phyloP scores from a whole-genome alignment of 2,888 invertebrate species.

The Cacoxenus indagator region DNA sequence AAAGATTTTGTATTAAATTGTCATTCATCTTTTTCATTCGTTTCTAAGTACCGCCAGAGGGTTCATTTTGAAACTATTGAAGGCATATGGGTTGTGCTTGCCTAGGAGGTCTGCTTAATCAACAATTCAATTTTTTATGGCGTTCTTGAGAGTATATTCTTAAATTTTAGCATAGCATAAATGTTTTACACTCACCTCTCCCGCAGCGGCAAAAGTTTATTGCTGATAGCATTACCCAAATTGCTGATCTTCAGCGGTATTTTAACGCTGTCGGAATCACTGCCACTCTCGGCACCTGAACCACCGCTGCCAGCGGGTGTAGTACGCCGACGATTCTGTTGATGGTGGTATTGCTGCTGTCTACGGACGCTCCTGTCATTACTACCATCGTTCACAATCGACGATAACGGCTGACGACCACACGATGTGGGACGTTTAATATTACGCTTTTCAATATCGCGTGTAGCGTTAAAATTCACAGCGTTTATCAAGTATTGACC shows the following conservation, averaged over 20 bases:
- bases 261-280: slow-evolving; percentile 80
- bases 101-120: too few relatives aligned
- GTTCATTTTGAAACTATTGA: too few relatives aligned
- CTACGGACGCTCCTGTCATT: slow-evolving; percentile 54
- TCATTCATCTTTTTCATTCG: too few relatives aligned
- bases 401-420: slow-evolving; percentile 52
- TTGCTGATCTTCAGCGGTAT: slow-evolving; percentile 76
- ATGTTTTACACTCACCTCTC: slow-evolving; percentile 74
- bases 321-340: slow-evolving; percentile 28
- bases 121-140: too few relatives aligned
- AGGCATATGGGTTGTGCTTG: too few relatives aligned
- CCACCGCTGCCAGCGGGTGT: slow-evolving; percentile 54
- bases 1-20: too few relatives aligned
- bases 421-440: slow-evolving; percentile 66
- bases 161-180: too few relatives aligned
- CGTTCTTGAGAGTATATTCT: too few relatives aligned
- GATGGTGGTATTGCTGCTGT: slow-evolving; percentile 38
- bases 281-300: slow-evolving; percentile 73
- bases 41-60: too few relatives aligned
- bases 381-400: slow-evolving; percentile 45
- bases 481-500: slow-evolving; percentile 70
- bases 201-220: slow-evolving; percentile 71
- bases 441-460: slow-evolving; percentile 62
- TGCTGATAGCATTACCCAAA: slow-evolving; percentile 56
- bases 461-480: slow-evolving; percentile 3